Evolutionary conservation across 2,888 invertebrate genomes (phyloP).

Genomic region (Eumacrocentrus americanus): DNA sequence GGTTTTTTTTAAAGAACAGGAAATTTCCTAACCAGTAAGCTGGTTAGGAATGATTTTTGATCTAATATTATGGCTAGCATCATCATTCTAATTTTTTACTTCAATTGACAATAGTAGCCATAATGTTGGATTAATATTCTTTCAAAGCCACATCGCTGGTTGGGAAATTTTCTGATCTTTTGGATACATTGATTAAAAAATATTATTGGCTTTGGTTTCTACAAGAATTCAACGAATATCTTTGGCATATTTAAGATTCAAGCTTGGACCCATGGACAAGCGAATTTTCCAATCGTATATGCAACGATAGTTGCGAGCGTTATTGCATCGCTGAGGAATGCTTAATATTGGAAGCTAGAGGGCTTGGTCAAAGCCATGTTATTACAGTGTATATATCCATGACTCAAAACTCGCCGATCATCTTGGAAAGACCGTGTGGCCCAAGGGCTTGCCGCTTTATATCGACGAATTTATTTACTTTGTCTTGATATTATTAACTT

Average conservation of each 20-base stretch:
- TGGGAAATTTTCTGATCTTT: no score
- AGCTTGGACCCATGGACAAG: conserved; percentile 25
- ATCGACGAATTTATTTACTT: conserved; percentile 6
- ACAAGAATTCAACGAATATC: no score
- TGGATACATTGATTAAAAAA: no score
- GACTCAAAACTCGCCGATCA: neutral
- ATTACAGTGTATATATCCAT: conserved; percentile 38
- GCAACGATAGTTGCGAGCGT: conserved; percentile 52
- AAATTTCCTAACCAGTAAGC: no score
- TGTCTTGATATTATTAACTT: neutral
- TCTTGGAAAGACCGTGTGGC: neutral
- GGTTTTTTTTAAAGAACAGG: no score
- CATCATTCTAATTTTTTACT: no score
- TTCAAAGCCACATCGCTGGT: no score
- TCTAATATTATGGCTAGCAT: no score
- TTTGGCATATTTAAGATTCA: conserved; percentile 49
- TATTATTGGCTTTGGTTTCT: no score
- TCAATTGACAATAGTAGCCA: no score
- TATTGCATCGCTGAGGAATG: conserved; percentile 58
- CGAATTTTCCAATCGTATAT: conserved; percentile 50
- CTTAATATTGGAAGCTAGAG: conserved; percentile 52
- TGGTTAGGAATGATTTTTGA: no score
- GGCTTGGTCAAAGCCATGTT: conserved; percentile 48
- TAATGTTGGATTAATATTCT: no score
- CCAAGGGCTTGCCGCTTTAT: conserved; percentile 1